These are phyloP conservation scores for Phortica okadai DNA, from an alignment of 2,888 invertebrate genomes.

Conservation along the genomic window DNA sequence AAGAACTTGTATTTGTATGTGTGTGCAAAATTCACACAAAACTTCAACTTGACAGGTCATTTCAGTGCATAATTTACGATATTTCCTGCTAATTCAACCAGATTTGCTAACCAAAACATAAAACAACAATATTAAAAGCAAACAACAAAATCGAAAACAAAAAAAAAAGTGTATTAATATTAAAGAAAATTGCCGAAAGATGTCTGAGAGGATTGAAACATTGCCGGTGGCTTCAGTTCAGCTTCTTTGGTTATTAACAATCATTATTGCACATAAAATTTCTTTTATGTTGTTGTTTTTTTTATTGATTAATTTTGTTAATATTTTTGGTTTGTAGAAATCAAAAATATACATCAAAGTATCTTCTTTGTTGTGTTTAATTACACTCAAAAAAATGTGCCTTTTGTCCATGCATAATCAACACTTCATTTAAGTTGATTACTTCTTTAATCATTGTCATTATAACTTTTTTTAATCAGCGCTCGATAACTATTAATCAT, in stretches of 20 bases:
- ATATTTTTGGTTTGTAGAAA: neutral
- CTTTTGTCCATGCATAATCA: no score
- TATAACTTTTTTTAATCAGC: no score
- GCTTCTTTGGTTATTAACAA: conserved; percentile 1
- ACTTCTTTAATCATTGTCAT: no score
- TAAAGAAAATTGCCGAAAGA: neutral
- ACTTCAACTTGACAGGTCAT: conserved; percentile 65
- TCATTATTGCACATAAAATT: conserved; percentile 14
- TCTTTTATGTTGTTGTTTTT: neutral
- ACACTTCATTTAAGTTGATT: no score
- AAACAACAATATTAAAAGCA: neutral
- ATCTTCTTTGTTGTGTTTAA: no score
- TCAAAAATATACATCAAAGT: neutral
- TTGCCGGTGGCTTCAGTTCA: neutral
- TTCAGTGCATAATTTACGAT: conserved; percentile 66
- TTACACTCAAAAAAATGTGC: no score
- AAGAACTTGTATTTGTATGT: neutral
- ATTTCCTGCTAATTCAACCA: conserved; percentile 66
- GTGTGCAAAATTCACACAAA: conserved; percentile 4
- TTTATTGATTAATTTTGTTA: neutral
- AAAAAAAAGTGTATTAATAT: neutral
- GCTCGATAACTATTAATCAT: no score
- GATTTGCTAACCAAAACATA: neutral
- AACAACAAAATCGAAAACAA: neutral
- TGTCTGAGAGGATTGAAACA: neutral